Evolutionary conservation across 1,140 invertebrate genomes (phyloP), one percentile per base, ranked within the genome.

Genomic region (Caerostris darwini): DNA sequence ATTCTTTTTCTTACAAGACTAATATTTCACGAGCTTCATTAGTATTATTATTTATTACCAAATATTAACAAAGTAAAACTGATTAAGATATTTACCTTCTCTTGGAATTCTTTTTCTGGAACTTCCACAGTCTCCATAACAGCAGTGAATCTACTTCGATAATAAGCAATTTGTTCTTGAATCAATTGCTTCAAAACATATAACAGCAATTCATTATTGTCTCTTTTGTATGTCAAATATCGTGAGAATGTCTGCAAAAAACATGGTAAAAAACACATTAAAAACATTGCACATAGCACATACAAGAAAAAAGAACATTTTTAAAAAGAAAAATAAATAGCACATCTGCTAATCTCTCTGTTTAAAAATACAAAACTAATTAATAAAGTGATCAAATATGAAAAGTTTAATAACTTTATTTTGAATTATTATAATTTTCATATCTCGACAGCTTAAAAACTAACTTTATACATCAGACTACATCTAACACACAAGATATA

Each of bases 141-240:
- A 1, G 97, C 97, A 94, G 97, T 96, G 95, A 97, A 97, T n/a
- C 98, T 96, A 92, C 98, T 98, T 92, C 98, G 97, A 96, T 99
- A 97, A 95, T 98, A 99, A 2, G 98, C 97, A 85, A 99, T 96
- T 95, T 99, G 98, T 95, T 99, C 99, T 95, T 98, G 97, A 1
- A 99, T 97, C 92, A 99, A 96, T 96, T 99, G 99, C 69, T 99
- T 98, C 10, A 99, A 97, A 94, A 99, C 98, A 96, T 99, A 99
- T 95, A 99, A 98, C 0, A 99, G 96, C 14, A 99, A 97, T 96
- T 99, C 99, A 95, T 99, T 98, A 96, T 99, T 98, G 96, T 99
- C 99, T 95, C 98, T 98, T 95, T 99, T 98, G 96, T 98, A 99
- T 4, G 98, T 97, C 17, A 99, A 96, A 96, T 99, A 99, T 95